These are phyloP conservation scores for Aegithalos caudatus DNA, from an alignment of 2,113 vertebrate genomes.

Conservation along the genomic window DNA sequence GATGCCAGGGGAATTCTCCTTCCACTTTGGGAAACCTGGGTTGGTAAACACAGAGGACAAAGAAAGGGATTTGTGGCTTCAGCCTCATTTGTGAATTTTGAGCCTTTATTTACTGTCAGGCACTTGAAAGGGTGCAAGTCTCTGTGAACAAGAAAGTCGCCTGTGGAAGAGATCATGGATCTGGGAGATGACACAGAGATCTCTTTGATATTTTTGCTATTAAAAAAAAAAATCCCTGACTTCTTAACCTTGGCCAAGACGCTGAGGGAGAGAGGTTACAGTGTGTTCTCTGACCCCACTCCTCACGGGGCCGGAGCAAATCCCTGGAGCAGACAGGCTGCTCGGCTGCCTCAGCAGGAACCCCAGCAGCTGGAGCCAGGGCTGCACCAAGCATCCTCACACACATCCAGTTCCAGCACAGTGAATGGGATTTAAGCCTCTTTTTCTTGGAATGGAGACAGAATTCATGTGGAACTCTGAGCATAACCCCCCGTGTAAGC, in stretches of 20 bases:
- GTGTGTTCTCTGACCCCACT: neutral
- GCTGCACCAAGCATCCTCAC: neutral
- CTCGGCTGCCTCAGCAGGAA: neutral
- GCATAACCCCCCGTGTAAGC: rapidly evolving
- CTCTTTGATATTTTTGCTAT: neutral
- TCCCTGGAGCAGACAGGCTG: neutral
- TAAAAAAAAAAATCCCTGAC: neutral
- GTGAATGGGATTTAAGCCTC: neutral
- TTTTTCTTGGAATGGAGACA: neutral
- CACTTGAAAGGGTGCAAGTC: neutral
- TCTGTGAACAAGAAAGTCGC: neutral
- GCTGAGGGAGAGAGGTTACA: neutral
- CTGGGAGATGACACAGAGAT: neutral
- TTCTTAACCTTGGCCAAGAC: neutral
- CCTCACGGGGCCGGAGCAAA: neutral
- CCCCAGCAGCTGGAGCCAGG: neutral
- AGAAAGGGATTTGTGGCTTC: neutral
- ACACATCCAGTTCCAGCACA: neutral
- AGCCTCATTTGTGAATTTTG: neutral
- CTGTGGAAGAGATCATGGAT: neutral
- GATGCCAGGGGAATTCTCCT: neutral
- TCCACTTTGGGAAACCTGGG: slow-evolving; percentile 13
- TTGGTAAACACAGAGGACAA: neutral
- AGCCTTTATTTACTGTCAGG: neutral
- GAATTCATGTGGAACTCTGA: neutral